These are phyloP conservation scores for Sinocyclocheilus maitianheensis DNA, from an alignment of 2,113 vertebrate genomes.

Conservation along the genomic window DNA sequence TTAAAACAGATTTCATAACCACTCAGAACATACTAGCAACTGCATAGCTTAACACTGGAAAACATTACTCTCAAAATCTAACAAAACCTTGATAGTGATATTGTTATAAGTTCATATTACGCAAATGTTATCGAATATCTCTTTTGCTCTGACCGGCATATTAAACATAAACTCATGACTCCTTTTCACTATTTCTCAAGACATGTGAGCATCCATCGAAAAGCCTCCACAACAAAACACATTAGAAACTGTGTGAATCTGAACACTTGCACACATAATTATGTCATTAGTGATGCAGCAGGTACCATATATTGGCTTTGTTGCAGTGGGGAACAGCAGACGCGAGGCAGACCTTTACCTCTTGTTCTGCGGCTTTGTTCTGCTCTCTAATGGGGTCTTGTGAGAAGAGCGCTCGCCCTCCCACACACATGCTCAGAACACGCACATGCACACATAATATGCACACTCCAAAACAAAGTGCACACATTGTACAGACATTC, in stretches of 20 bases:
- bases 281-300: conserved; percentile 37
- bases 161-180: not conserved
- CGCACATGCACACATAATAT: conserved; percentile 23
- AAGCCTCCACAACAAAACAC: not conserved
- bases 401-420: conserved; percentile 32
- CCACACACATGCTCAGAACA: conserved; percentile 27
- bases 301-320: conserved; percentile 34
- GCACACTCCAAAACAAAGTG: conserved; percentile 9
- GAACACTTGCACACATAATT: conserved; percentile 27
- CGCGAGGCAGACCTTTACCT: conserved; percentile 16
- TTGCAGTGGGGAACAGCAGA: conserved; percentile 14
- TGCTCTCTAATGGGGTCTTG: conserved; percentile 34
- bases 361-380: conserved; percentile 38
- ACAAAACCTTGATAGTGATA: not conserved
- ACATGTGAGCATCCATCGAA: not conserved
- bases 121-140: not conserved
- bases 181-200: not conserved
- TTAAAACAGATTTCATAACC: not conserved
- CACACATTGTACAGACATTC: conserved; percentile 29
- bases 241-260: conserved; percentile 1
- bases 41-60: not conserved
- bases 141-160: not conserved
- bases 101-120: not conserved
- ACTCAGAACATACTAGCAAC: not conserved
- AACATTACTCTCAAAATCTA: not conserved